phyloP scores from a whole-genome alignment of 2,888 invertebrate species.

The Leptinotarsa tumamoca region DNA sequence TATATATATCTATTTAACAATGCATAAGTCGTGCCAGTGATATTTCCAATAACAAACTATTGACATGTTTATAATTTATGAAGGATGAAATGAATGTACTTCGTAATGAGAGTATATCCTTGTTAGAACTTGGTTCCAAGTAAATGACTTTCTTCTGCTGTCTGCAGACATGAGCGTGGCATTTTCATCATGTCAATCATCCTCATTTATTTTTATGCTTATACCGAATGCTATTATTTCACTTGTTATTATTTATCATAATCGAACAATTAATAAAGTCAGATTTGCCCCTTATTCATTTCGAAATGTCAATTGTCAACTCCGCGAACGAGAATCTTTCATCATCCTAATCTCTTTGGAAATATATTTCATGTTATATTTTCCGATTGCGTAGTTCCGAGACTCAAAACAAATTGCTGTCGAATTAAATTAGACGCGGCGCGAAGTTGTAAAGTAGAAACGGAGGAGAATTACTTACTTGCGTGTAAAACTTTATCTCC shows the following conservation, averaged over 20 bases:
- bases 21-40: background rate
- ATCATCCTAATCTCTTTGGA: background rate
- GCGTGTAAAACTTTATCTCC: conserved; percentile 85
- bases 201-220: no score
- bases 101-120: background rate
- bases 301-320: background rate
- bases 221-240: no score
- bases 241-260: no score
- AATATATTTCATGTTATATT: background rate
- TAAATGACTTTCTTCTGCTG: background rate
- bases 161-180: no score
- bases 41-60: no score
- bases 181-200: no score
- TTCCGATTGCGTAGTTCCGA: background rate
- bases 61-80: background rate
- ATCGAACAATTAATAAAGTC: no score
- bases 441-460: background rate
- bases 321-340: background rate
- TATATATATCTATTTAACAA: background rate
- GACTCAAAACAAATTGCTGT: conserved; percentile 2
- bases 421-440: conserved; percentile 23
- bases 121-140: no score
- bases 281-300: background rate
- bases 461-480: conserved; percentile 68
- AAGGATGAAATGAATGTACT: background rate